Evolutionary conservation across 1,140 invertebrate species (phyloP).

Genomic region (Trichomalopsis sarcophagae): DNA sequence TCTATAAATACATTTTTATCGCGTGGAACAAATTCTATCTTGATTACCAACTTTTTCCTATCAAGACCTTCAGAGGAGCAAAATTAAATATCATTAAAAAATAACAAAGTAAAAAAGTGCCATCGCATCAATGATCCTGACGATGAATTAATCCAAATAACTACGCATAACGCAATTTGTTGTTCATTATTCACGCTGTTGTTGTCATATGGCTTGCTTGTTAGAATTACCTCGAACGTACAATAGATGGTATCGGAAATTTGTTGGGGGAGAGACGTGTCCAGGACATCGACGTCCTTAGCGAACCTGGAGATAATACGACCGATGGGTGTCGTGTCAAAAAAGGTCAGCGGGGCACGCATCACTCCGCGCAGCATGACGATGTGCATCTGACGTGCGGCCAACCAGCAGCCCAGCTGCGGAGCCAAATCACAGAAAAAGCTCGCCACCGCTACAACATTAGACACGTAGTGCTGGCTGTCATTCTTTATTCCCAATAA

Average conservation of each 20-base stretch:
- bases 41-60: conserved; percentile 29
- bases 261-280: conserved; percentile 82
- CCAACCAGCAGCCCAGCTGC: conserved; percentile 82
- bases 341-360: conserved; percentile 86
- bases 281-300: conserved; percentile 85
- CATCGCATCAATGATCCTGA: conserved; percentile 9
- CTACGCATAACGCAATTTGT: conserved; percentile 6
- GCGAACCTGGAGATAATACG: conserved; percentile 91
- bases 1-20: too few species aligned
- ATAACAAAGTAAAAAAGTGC: conserved; percentile 7
- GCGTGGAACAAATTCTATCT: too few species aligned
- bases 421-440: conserved; percentile 83
- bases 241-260: conserved; percentile 85
- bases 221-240: conserved; percentile 84
- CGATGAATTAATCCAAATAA: conserved; percentile 12
- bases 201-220: conserved; percentile 15
- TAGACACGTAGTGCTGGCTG: conserved; percentile 47
- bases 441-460: conserved; percentile 80
- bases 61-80: neutral
- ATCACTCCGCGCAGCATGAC: conserved; percentile 85
- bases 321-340: conserved; percentile 91
- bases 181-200: neutral
- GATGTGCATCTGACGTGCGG: conserved; percentile 85
- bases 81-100: conserved; percentile 12
- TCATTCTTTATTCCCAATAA: conserved; percentile 36